Percentiles rank a stretch among this genome's conserved stretches.
Evolutionary conservation across 2,797 vertebrate species (phyloP).

Genomic region (Alfaro cultratus): DNA sequence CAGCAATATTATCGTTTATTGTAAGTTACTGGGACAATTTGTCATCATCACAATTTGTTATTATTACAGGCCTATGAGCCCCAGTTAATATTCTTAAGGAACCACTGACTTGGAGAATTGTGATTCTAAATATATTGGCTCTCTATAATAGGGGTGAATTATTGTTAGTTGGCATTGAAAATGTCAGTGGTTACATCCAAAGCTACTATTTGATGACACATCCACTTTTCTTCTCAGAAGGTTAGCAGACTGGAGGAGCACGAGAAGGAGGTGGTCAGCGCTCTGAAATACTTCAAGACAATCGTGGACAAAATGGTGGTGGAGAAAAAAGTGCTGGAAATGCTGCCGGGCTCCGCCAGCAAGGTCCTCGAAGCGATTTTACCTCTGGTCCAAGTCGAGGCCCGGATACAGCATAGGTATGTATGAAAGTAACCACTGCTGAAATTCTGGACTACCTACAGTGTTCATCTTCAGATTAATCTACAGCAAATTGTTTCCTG

Average conservation of each 20-base stretch:
- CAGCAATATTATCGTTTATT: too few species aligned
- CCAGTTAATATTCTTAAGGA: neutral
- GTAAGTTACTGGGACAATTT: too few species aligned
- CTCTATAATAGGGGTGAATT: neutral
- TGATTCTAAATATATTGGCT: neutral
- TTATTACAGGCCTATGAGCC: too few species aligned
- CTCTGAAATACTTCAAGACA: constrained; percentile 96
- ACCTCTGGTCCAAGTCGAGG: constrained; percentile 91
- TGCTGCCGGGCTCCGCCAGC: constrained; percentile 97
- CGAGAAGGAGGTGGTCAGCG: constrained; percentile 97
- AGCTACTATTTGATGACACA: neutral
- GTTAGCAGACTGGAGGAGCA: constrained; percentile 94
- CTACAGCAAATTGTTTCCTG: neutral
- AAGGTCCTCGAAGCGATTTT: constrained; percentile 97
- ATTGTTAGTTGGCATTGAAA: neutral
- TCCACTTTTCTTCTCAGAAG: constrained; percentile 78
- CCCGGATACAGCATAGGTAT: constrained; percentile 92
- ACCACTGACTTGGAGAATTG: neutral
- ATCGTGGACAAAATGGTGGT: constrained; percentile 99
- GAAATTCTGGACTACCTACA: neutral
- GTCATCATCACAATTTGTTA: too few species aligned
- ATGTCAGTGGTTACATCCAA: neutral
- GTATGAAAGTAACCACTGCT: neutral
- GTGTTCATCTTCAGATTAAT: neutral
- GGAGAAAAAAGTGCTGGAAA: constrained; percentile 96